A percentile compares a stretch with the other conserved stretches of the same genome.
These are phyloP conservation scores for Psix sp. DNA, from an alignment of 1,140 invertebrate species.

Conservation along the genomic window DNA sequence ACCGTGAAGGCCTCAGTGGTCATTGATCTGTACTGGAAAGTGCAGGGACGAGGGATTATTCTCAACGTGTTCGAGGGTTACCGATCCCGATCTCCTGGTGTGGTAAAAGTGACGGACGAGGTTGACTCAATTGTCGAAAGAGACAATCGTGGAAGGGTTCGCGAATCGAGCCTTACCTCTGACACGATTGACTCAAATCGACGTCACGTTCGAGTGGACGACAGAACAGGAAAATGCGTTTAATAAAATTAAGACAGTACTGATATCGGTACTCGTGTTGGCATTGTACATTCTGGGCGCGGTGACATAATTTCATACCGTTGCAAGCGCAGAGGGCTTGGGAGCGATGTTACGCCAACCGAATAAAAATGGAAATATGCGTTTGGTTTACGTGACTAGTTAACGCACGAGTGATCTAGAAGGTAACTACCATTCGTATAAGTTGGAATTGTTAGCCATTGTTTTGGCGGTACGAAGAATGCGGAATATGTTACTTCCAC, in stretches of 20 bases:
- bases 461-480: conserved; percentile 33
- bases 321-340: conserved; percentile 52
- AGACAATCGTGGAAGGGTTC: conserved; percentile 47
- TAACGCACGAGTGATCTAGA: conserved; percentile 40
- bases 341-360: conserved; percentile 57
- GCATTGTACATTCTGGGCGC: conserved; percentile 61
- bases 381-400: conserved; percentile 43
- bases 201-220: too few species aligned
- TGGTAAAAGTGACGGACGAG: too few species aligned
- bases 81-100: too few species aligned
- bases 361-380: conserved; percentile 6
- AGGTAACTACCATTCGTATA: conserved; percentile 51
- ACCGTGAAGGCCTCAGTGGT: too few species aligned
- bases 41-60: too few species aligned
- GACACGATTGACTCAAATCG: neutral
- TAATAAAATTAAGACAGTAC: too few species aligned
- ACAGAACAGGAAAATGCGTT: too few species aligned
- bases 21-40: too few species aligned
- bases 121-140: too few species aligned
- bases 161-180: conserved; percentile 21
- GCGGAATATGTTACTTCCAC: conserved; percentile 19
- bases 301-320: conserved; percentile 62
- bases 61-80: too few species aligned
- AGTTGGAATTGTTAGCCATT: conserved; percentile 55
- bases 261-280: too few species aligned